Conservation (phyloP, 2,797 vertebrate genomes). For the Jordanella pulchra region DNA sequence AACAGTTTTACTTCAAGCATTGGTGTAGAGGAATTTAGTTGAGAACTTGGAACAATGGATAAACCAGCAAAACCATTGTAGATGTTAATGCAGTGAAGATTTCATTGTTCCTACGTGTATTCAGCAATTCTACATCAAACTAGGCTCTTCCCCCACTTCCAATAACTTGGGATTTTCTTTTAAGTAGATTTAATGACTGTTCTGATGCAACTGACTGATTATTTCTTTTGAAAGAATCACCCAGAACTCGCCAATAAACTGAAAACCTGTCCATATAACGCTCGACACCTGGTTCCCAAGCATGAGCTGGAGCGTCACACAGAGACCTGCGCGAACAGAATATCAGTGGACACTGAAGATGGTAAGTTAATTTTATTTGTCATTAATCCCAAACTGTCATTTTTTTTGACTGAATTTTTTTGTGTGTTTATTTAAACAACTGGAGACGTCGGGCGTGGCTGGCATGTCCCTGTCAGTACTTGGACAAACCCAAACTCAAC, state of each 20-base stretch:
- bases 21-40: background rate
- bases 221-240: slow-evolving; percentile 79
- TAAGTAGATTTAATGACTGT: background rate
- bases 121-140: no score
- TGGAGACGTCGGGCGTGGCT: background rate
- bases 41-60: background rate
- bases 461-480: slow-evolving; percentile 71
- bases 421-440: slow-evolving; percentile 20
- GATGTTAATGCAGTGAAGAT: background rate
- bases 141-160: background rate
- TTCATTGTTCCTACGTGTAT: background rate
- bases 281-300: slow-evolving; percentile 84
- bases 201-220: background rate
- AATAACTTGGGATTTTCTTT: background rate
- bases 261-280: slow-evolving; percentile 89
- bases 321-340: slow-evolving; percentile 80
- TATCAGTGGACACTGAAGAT: slow-evolving; percentile 17
- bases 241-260: slow-evolving; percentile 82
- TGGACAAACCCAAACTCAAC: slow-evolving; percentile 76
- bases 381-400: no score
- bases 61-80: background rate
- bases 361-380: slow-evolving; percentile 39
- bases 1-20: background rate
- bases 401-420: background rate
- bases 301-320: slow-evolving; percentile 83